Evolutionary conservation across 2,888 invertebrate genomes (phyloP), one percentile per base, ranked within the genome.

Genomic region (Papilio protenor): DNA sequence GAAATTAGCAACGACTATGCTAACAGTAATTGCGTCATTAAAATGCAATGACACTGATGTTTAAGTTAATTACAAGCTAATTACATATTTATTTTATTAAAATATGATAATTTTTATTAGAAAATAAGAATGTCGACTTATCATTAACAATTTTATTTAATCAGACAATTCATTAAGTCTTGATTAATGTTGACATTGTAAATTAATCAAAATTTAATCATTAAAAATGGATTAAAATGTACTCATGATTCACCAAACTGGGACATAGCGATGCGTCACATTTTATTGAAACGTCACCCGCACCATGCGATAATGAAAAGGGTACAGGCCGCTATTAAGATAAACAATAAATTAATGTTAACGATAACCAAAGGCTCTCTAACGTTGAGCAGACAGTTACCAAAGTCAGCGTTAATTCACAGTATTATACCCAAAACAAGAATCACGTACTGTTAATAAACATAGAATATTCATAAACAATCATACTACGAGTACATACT

Each of bases 231-330:
- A 27, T 27, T 27, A 27, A 2, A 27, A n/a, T n/a, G 27, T 27
- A 66, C n/a, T 23, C 6, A 27, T 5, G 16, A 27, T 21, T 8
- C 23, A 27, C 3, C 21, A 33, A 64, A 64, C 8, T 64, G 33
- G 18, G n/a, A 18, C 66, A 18, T 18, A n/a, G n/a, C 18, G 40
- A 66, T 11, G 66, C 66, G 10, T 66, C 33, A 66, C 45, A 45
- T 66, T n/a, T 16, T 66, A 66, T 69, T 12, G 40, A 40, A 66
- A 40, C n/a, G 66, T 66, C 66, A 66, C 66, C 10, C 66, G 66
- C 66, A 66, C 66, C 66, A 66, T 66, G 66, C 66, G 40, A 66
- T 66, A 40, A 40, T 66, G 66, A 66, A 40, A 40, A 66, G 66
- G 66, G 66, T 40, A 66, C 66, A 66, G 66, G n/a, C 66, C 40